Percentiles rank a stretch among this genome's conserved stretches.
phyloP scores from a whole-genome alignment of 1,140 invertebrate species.

The Centruroides vittatus region DNA sequence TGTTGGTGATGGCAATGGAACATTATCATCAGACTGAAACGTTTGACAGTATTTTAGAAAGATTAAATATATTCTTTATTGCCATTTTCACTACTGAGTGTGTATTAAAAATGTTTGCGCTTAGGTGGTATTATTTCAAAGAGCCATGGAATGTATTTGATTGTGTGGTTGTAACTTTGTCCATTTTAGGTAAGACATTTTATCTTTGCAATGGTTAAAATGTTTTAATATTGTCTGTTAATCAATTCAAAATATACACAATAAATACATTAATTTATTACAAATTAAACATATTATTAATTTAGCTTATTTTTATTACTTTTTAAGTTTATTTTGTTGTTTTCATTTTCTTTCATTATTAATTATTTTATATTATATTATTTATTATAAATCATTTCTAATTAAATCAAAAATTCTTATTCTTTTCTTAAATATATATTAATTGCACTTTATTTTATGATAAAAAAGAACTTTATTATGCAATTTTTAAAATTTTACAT shows the following conservation, averaged over 20 bases:
- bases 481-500: too few relatives aligned
- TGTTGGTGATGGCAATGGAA: constrained; percentile 97
- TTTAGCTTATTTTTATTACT: neutral
- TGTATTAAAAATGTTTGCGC: constrained; percentile 90
- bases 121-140: constrained; percentile 95
- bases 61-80: constrained; percentile 94
- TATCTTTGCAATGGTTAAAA: neutral
- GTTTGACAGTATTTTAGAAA: constrained; percentile 68
- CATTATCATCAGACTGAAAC: constrained; percentile 75
- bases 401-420: too few relatives aligned
- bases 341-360: too few relatives aligned
- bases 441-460: too few relatives aligned
- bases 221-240: too few relatives aligned
- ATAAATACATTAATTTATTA: neutral
- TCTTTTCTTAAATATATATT: too few relatives aligned
- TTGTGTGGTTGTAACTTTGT: constrained; percentile 96
- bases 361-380: too few relatives aligned
- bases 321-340: neutral
- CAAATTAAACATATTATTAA: neutral
- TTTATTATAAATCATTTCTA: too few relatives aligned
- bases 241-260: too few relatives aligned
- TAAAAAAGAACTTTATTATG: too few relatives aligned
- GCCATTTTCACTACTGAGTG: constrained; percentile 96
- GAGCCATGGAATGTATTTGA: constrained; percentile 99
- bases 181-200: constrained; percentile 70